phyloP scores from a whole-genome alignment of 2,888 invertebrate species.

The Drosophila melanocephala region DNA sequence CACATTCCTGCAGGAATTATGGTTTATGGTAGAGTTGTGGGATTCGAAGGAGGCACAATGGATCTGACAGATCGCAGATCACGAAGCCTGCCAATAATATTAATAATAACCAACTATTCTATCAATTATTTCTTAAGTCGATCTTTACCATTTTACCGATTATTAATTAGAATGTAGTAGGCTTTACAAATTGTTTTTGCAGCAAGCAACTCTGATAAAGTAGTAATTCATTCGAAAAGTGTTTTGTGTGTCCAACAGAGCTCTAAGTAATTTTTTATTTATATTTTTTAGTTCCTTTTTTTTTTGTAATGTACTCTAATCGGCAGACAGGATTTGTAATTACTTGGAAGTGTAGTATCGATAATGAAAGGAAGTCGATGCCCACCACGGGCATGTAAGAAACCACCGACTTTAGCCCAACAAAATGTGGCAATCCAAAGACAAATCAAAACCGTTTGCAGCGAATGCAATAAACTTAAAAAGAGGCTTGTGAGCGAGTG shows the following conservation, averaged over 20 bases:
- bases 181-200: background rate
- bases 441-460: background rate
- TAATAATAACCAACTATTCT: background rate
- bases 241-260: background rate
- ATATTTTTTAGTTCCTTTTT: background rate
- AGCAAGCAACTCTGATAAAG: background rate
- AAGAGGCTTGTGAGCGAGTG: no score
- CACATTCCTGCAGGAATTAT: background rate
- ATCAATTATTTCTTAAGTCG: no score
- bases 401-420: background rate
- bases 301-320: background rate
- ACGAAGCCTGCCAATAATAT: background rate
- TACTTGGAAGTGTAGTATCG: no score
- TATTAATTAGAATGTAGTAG: background rate
- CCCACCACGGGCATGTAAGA: background rate
- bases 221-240: background rate
- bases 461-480: background rate
- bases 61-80: no score
- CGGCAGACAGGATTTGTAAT: background rate
- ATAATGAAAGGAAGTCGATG: background rate
- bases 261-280: background rate
- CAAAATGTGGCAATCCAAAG: background rate
- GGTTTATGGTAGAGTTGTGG: background rate
- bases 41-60: background rate
- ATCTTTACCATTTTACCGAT: background rate